Evolutionary conservation across 37 sponge, comb jelly and placozoan genomes (phyloP), one percentile per base, ranked within the genome.

Genomic region (Dysidea cf. avara): DNA sequence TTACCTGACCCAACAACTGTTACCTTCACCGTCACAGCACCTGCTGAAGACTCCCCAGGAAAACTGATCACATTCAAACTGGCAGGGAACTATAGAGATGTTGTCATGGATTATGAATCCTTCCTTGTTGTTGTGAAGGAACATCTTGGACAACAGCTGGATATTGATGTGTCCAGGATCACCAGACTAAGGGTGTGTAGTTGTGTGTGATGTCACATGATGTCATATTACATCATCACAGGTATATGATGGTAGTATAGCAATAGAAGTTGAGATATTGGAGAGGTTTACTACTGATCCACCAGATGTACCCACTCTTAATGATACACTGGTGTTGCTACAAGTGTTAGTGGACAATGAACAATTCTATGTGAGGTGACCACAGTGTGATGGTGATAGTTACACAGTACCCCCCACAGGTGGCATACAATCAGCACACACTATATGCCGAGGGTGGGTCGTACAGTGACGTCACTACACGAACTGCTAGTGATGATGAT

Each of bases 151-250:
- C 18, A 1, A 25, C 20, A 31, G 2, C 65, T 84, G 26, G 79
- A 89, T 33, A 35, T 80, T 14, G 85, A 89, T 32, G 20, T 80
- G 7, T 89, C 85, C 5, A 48, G 90, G 18, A 32, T 89, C 18
- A n/a, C 38, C 38, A 39, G 68, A 32, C 30, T 89, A 2, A 43
- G 34, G 37, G 66, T 79, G 36, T 22, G 38, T 6, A 47, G 31
- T 22, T 29, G 20, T 33, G 7, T 29, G 32, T 40, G 28, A 33
- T 59, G 53, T 64, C 16, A 28, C 29, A n/a, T 77, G 28, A 11
- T 56, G 62, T 56, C 31, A 55, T 18, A 38, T 40, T 38, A 13
- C 1, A 5, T 61, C 61, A n/a, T n/a, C 13, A 16, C 53, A 74
- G 66, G 21, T n/a, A 13, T 22, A 24, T 11, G 21, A 36, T 33